Evolutionary conservation across 2,888 invertebrate species (phyloP), one percentile per base, ranked within the genome.

Genomic region (Hydrotaea diabolus): DNA sequence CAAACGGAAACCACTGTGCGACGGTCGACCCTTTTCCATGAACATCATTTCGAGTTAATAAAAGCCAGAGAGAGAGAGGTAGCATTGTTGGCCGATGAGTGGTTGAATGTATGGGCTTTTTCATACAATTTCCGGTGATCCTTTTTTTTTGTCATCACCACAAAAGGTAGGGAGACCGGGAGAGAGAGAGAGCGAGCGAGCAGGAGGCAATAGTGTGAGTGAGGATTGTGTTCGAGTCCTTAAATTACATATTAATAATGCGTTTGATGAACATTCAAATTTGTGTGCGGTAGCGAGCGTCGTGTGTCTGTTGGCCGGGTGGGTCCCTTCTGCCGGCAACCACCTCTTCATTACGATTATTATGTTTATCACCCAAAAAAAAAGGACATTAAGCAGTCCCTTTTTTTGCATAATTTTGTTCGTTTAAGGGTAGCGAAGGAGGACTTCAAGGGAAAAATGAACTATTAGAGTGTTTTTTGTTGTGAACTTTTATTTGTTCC

Each of bases 71-170:
- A 69, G 62, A 31, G 69, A 79, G 46, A 69, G 62, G 74, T 71
- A 71, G 77, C 66, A 62, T 69, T 72, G 69, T 72, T 69, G 21
- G 69, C 46, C 43, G 69, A 9, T 26, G 43, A 78, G 81, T 73
- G 49, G 77, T 19, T 80, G 49, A 11, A 39, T 46, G 15, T 71
- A 39, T 82, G 64, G 59, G 59, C 64, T 75, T 66, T 75, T 77
- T 73, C 53, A 72, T 78, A 49, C 74, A 78, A 84, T 78, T 81
- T 84, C 84, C 84, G 73, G 81, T 79, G 78, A 84, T 81, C 81
- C 84, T 26, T 80, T 83, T 76, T 69, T 73, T 17, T 36, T 55
- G 17, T 7, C 17, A 5, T 26, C n/a, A 59, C 23, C n/a, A 59
- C 15, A 13, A n/a, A n/a, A n/a, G n/a, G n/a, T 59, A 59, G 26